phyloP scores from a whole-genome alignment of 2,888 invertebrate species.

The Drosophila nigricruria region DNA sequence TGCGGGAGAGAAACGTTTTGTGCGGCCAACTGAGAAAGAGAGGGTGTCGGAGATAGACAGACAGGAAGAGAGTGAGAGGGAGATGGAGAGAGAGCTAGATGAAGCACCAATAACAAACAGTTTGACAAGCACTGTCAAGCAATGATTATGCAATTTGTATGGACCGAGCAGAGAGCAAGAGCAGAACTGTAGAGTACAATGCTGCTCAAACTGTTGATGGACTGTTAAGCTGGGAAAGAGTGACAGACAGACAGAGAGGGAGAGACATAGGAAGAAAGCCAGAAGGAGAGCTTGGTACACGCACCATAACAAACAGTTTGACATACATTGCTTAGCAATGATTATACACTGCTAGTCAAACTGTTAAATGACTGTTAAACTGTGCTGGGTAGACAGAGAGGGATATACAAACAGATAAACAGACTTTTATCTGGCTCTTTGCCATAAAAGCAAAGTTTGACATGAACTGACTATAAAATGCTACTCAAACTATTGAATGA shows the following conservation, averaged over 20 bases:
- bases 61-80: not conserved
- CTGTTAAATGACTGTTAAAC: not conserved
- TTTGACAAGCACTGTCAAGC: slow-evolving; percentile 17
- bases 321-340: not conserved
- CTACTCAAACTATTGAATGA: not conserved
- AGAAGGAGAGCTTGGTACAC: not conserved
- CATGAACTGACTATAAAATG: not conserved
- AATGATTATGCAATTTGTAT: slow-evolving; percentile 35
- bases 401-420: not conserved
- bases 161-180: not conserved
- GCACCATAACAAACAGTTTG: slow-evolving; percentile 41
- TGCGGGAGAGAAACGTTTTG: slow-evolving; percentile 47
- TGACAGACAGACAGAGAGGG: not conserved
- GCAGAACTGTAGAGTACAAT: not conserved
- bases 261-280: not conserved
- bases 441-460: slow-evolving; percentile 37
- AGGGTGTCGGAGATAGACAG: not conserved
- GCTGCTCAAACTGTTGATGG: not conserved
- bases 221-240: not conserved
- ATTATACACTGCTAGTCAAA: slow-evolving; percentile 2
- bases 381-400: not conserved
- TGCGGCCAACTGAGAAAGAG: slow-evolving; percentile 8
- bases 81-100: not conserved
- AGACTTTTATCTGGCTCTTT: too few species aligned
- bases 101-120: slow-evolving; percentile 29